A percentile compares a stretch with the other conserved stretches of the same genome.
These are phyloP conservation scores for Cybosia mesomella DNA, from an alignment of 2,888 invertebrate species.

Conservation along the genomic window DNA sequence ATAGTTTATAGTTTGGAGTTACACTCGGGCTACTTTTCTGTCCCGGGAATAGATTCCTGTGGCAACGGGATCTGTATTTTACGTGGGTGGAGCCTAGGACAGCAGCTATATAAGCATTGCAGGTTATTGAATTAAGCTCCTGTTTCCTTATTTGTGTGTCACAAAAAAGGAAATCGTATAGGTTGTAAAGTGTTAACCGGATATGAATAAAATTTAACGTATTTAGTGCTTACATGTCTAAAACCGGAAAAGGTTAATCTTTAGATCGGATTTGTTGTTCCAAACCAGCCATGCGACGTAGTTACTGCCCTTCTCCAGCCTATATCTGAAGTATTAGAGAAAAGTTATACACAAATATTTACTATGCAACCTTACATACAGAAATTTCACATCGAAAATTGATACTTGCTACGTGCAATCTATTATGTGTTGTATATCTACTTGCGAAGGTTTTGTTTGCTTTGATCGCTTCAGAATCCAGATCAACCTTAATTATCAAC, in stretches of 20 bases:
- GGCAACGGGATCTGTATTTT: background rate
- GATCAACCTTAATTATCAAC: background rate
- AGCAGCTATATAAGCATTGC: no score
- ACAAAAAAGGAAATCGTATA: background rate
- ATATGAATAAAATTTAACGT: background rate
- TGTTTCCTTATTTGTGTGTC: background rate
- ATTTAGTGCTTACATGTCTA: background rate
- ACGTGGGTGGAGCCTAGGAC: background rate
- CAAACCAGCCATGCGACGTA: background rate
- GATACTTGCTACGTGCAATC: background rate
- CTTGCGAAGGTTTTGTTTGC: background rate
- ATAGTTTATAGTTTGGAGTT: background rate
- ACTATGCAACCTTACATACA: background rate
- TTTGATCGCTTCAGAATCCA: background rate
- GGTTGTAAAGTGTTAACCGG: background rate
- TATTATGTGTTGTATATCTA: background rate
- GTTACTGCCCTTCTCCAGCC: slow-evolving; percentile 3
- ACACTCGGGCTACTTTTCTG: no score
- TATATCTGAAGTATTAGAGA: background rate
- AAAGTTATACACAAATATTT: background rate
- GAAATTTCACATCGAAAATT: background rate
- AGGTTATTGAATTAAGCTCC: no score
- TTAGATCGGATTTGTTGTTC: background rate
- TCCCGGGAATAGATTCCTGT: no score
- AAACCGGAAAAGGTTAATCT: background rate